Evolutionary conservation across 2,113 vertebrate species (phyloP), one percentile per base, ranked within the genome.

Genomic region (Tor tambroides): DNA sequence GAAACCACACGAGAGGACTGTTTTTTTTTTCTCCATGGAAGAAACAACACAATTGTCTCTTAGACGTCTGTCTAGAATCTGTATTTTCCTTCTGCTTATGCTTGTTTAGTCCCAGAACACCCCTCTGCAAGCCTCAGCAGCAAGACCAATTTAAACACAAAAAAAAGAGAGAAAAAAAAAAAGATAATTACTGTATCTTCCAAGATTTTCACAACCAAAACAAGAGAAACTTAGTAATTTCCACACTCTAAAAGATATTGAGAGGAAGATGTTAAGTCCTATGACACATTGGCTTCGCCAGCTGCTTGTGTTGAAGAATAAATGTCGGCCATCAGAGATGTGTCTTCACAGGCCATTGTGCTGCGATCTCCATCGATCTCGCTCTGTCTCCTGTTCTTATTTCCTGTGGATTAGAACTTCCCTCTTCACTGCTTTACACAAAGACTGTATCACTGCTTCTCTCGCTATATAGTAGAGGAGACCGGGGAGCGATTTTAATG

Each of bases 331-430:
- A 67, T 82, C 80, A 83, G 80, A 67, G 80, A 67, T 83, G 80
- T 67, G 61, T 69, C 61, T 82, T 82, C 61, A 82, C 26, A 63
- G 61, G 14, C 61, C 80, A 67, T 67, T 83, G 80, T 83, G 59
- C 80, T 69, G 61, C 15, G 12, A 83, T 83, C 80, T 83, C 80
- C 80, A 83, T 83, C 63, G 61, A 67, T 83, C 41, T 83, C 80
- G 2, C n/a, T 83, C 61, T 83, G 80, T 69, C 61, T 83, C 41
- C 61, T 41, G 10, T 41, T 49, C 63, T 83, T 43, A 83, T 49
- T 83, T 83, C 65, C 41, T 71, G 81, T 15, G 28, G 43, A 83
- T 83, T 83, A 51, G 28, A 83, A 54, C 43, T 83, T 83, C 43
- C 26, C 26, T 83, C 63, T 83, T 32, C 80, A 83, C 41, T 30